A percentile compares a stretch with the other conserved stretches of the same genome.
Evolutionary conservation across 2,113 vertebrate species (phyloP).

Genomic region (Irena cyanogastra): DNA sequence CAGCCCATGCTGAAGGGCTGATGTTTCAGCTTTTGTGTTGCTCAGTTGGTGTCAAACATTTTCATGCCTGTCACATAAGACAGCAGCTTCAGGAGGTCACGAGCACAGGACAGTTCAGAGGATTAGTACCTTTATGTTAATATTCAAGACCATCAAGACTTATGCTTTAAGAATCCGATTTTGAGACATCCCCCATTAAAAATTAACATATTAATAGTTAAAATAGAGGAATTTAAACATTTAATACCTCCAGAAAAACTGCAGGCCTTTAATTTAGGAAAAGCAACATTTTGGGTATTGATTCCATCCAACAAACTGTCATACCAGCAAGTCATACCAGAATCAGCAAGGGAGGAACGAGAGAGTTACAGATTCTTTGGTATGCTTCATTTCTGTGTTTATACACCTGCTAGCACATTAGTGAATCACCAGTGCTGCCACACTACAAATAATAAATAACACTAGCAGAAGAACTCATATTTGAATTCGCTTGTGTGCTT

Average conservation of each 20-base stretch:
- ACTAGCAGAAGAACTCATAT: not conserved
- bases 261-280: not conserved
- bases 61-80: not conserved
- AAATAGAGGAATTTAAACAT: not conserved
- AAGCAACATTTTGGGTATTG: not conserved
- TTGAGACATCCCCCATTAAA: not conserved
- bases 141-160: not conserved
- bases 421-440: not conserved
- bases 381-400: conserved; percentile 1
- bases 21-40: not conserved
- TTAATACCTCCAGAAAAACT: not conserved
- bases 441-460: conserved; percentile 22
- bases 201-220: not conserved
- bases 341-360: not conserved
- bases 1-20: not conserved
- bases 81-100: not conserved
- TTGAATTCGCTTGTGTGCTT: not conserved
- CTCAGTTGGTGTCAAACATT: not conserved
- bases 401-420: not conserved
- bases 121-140: not conserved
- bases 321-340: not conserved
- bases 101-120: not conserved
- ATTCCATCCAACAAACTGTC: not conserved
- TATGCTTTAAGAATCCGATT: not conserved
- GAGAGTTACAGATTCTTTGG: not conserved